Percentiles rank a stretch among this genome's conserved stretches.
Evolutionary conservation across 2,888 invertebrate genomes (phyloP).

Genomic region (Chironomus tentans): DNA sequence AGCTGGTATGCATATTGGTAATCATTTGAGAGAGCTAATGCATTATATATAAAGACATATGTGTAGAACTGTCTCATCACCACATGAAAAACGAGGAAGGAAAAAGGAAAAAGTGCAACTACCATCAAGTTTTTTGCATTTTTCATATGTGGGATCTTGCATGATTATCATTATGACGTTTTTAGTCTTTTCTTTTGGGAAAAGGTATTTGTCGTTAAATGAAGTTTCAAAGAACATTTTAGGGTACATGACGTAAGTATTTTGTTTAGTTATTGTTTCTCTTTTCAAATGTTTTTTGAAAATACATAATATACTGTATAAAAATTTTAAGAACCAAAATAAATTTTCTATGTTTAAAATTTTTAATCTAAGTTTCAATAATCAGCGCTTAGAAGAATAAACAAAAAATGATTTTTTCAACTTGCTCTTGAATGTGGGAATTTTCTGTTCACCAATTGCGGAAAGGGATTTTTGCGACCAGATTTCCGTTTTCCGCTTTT

Average conservation of each 20-base stretch:
- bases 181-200: background rate
- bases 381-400: background rate
- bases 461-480: constrained; percentile 16
- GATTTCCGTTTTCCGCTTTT: constrained; percentile 4
- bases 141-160: background rate
- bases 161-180: background rate
- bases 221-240: too few relatives aligned
- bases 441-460: background rate
- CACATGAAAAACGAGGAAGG: background rate
- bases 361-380: too few relatives aligned
- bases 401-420: background rate
- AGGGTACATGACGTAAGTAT: too few relatives aligned
- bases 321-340: too few relatives aligned
- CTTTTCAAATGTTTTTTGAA: too few relatives aligned
- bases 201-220: too few relatives aligned
- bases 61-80: background rate
- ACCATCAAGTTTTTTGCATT: background rate
- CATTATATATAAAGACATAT: background rate
- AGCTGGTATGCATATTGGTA: background rate
- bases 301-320: too few relatives aligned
- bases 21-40: background rate
- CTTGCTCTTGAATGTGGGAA: background rate
- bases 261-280: too few relatives aligned
- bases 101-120: background rate
- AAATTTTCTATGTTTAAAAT: too few relatives aligned